phyloP scores from a whole-genome alignment of 2,888 invertebrate genomes.

The Brenthis daphne region DNA sequence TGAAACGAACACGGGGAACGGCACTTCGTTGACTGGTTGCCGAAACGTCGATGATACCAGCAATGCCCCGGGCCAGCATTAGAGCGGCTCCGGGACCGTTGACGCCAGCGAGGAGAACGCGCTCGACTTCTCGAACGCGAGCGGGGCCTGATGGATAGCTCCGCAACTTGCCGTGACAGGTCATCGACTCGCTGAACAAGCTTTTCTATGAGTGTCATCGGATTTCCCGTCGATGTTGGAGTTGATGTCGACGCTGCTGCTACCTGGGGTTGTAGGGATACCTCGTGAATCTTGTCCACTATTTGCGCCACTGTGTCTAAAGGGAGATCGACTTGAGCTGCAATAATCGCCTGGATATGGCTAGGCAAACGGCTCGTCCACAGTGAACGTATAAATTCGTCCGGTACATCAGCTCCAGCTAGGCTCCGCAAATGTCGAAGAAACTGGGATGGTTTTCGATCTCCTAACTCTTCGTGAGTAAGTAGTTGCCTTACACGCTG shows the following conservation, averaged over 20 bases:
- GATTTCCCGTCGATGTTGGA: not conserved
- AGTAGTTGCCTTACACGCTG: too few relatives aligned
- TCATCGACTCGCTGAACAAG: constrained; percentile 15
- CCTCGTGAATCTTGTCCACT: too few relatives aligned
- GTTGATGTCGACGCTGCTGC: constrained; percentile 3
- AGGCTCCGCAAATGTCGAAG: too few relatives aligned
- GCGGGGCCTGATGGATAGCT: constrained; percentile 2
- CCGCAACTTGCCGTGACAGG: constrained; percentile 16
- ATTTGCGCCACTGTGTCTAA: too few relatives aligned
- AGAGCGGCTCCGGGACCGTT: constrained; percentile 19
- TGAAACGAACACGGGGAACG: constrained; percentile 38
- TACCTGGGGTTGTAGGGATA: not conserved
- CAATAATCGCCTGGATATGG: too few relatives aligned
- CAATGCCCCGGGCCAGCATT: constrained; percentile 26
- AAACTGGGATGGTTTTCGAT: too few relatives aligned
- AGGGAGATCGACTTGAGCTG: too few relatives aligned
- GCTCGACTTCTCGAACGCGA: constrained; percentile 3
- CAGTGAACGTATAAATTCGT: too few relatives aligned
- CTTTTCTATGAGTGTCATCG: not conserved
- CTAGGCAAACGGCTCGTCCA: too few relatives aligned
- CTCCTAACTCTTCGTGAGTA: too few relatives aligned
- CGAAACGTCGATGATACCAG: constrained; percentile 39
- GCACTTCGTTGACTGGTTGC: constrained; percentile 36
- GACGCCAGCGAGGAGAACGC: constrained; percentile 13
- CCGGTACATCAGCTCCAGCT: too few relatives aligned